Base-by-base conservation (phyloP, 2,113 vertebrate species). In the Columba livia region DNA sequence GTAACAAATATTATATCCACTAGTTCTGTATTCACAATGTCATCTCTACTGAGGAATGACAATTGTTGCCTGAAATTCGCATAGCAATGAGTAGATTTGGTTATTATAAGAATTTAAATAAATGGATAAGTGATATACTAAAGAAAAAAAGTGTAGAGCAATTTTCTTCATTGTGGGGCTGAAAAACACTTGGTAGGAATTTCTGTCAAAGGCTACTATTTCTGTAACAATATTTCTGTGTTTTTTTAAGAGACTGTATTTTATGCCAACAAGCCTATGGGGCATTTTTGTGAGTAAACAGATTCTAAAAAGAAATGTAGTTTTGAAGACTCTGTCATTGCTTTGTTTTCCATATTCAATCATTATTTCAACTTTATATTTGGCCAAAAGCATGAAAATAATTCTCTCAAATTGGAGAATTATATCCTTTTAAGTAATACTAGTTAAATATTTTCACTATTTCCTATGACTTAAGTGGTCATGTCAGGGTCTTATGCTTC, bases 81-180 rank as follows among this genome's bases (percentile, higher is more conserved):
- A 79, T 57, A 79, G 7, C 44, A 4, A 80, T 25, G 16, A 65
- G 14, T 61, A 16, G 18, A 40, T 61, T 34, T 31, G 2, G 3
- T 6, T 66, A 7, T 54, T 65, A 42, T 2, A 77, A 18, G 15
- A 38, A 57, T 86, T 79, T 61, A 44, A 11, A 56, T 13, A 90
- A 79, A 85, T 3, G 0, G 9, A 53, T 47, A 92, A 64, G 60
- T 75, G 1, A 14, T 6, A n/a, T 8, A 24, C 1, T 24, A 51
- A 10, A 10, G 2, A 4, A 21, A 7, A 62, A 70, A 15, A 8
- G 1, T 2, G 1, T 42, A 32, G 3, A 62, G 1, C 2, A 62
- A 62, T 48, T 28, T 25, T 72, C 17, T 53, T 83, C 15, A 24
- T 69, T 16, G 62, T 21, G n/a, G 9, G 11, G 2, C 9, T 73